Conservation (phyloP, 2,888 invertebrate species). For the Watsonalla cultraria region DNA sequence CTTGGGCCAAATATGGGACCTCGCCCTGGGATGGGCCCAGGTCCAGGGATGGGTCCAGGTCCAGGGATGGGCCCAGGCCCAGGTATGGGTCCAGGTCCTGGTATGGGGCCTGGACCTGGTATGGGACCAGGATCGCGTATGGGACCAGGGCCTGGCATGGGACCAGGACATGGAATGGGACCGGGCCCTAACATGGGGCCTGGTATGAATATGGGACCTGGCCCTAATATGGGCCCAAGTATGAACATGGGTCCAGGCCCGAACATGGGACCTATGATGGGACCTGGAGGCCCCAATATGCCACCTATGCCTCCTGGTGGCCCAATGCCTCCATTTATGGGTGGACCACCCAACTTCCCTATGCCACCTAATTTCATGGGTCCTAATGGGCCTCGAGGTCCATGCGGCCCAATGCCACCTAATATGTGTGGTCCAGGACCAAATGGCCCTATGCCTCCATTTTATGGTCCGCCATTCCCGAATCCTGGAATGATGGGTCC, state of each 20-base stretch:
- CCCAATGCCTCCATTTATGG: slow-evolving; percentile 45
- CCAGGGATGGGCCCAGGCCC: slow-evolving; percentile 16
- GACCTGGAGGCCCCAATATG: slow-evolving; percentile 20
- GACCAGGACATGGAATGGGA: slow-evolving; percentile 2
- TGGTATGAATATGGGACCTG: slow-evolving; percentile 10
- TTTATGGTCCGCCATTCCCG: slow-evolving; percentile 20
- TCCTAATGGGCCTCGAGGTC: slow-evolving; percentile 48
- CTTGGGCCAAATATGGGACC: slow-evolving; percentile 13
- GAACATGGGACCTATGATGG: slow-evolving; percentile 27
- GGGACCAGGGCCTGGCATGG: slow-evolving; percentile 18
- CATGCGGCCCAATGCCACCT: slow-evolving; percentile 23
- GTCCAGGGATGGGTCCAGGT: slow-evolving; percentile 16
- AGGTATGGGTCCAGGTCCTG: slow-evolving; percentile 15
- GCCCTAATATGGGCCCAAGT: slow-evolving; percentile 25
- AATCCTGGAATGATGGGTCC: slow-evolving; percentile 30
- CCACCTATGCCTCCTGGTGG: slow-evolving; percentile 16
- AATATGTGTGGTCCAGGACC: slow-evolving; percentile 45
- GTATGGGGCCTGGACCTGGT: slow-evolving; percentile 24
- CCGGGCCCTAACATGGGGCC: slow-evolving; percentile 11
- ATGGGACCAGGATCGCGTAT: slow-evolving; percentile 27
- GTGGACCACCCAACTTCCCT: slow-evolving; percentile 57
- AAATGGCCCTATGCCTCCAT: slow-evolving; percentile 23
- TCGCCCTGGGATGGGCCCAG: slow-evolving; percentile 18
- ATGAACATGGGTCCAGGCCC: slow-evolving; percentile 29
- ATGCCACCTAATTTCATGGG: slow-evolving; percentile 68